Percentiles rank a stretch among this genome's conserved stretches.
phyloP scores from a whole-genome alignment of 64 coral and sea anemone species.

The Montipora sp. region DNA sequence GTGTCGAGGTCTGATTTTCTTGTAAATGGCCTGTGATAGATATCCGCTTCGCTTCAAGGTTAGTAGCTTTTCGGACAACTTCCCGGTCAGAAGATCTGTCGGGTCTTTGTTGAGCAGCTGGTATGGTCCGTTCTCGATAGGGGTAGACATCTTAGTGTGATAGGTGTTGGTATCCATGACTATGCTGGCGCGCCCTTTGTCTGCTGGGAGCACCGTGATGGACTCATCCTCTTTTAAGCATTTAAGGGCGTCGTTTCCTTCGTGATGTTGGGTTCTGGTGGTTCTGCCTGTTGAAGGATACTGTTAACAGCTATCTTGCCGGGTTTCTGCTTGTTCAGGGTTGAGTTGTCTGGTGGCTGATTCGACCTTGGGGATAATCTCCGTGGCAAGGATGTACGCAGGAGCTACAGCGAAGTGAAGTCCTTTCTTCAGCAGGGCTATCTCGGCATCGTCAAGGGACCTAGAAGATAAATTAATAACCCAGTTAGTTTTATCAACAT shows the following conservation, averaged over 20 bases:
- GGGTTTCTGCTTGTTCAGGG: not conserved
- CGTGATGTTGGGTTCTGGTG: conserved; percentile 40
- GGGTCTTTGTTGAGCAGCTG: conserved; percentile 42
- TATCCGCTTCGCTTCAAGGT: conserved; percentile 20
- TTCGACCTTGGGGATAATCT: conserved; percentile 34
- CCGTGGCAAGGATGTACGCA: not conserved
- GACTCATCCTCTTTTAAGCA: conserved; percentile 6
- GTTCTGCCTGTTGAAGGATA: not conserved
- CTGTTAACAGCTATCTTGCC: not conserved
- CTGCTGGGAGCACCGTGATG: conserved; percentile 15
- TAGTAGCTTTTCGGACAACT: conserved; percentile 34
- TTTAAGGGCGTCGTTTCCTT: not conserved
- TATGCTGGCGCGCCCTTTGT: conserved; percentile 40
- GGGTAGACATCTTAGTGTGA: conserved; percentile 17
- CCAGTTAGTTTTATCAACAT: too few relatives aligned
- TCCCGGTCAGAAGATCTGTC: conserved; percentile 26
- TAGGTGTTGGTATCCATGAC: conserved; percentile 24
- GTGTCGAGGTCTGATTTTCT: conserved; percentile 34
- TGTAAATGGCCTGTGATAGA: conserved; percentile 27
- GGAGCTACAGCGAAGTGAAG: conserved; percentile 8
- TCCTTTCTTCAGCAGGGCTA: conserved; percentile 20
- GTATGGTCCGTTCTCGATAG: not conserved
- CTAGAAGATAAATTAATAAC: not conserved
- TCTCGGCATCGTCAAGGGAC: not conserved
- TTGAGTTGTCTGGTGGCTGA: conserved; percentile 14